phyloP scores from a whole-genome alignment of 2,113 vertebrate species.

The Tupaia chinensis region DNA sequence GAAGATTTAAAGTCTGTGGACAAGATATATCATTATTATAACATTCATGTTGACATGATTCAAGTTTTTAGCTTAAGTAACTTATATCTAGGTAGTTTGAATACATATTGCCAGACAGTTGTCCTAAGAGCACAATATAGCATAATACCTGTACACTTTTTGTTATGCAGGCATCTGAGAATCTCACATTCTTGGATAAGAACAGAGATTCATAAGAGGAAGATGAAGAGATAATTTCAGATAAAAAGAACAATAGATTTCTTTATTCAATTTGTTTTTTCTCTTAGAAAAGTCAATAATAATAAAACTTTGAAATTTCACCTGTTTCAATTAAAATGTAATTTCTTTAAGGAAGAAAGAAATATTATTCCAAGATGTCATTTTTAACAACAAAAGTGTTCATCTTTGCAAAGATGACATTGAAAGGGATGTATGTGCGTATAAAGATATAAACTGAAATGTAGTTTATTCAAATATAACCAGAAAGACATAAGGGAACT shows the following conservation, averaged over 20 bases:
- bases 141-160: not conserved
- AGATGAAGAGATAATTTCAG: not conserved
- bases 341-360: not conserved
- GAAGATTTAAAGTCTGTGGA: not conserved
- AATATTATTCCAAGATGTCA: not conserved
- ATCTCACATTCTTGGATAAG: not conserved
- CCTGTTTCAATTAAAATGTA: not conserved
- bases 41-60: not conserved
- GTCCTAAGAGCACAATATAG: not conserved
- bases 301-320: not conserved
- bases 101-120: not conserved
- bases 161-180: not conserved
- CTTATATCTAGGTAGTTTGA: not conserved
- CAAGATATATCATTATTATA: rapidly evolving
- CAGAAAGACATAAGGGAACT: not conserved
- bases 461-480: not conserved
- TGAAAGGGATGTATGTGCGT: not conserved
- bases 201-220: not conserved
- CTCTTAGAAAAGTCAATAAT: not conserved
- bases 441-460: not conserved
- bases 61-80: not conserved
- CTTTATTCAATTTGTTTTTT: not conserved
- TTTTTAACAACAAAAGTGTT: not conserved
- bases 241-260: not conserved
- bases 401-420: not conserved